A percentile compares a stretch with the other conserved stretches of the same genome.
These are phyloP conservation scores for Amphipoea lucens DNA, from an alignment of 2,888 invertebrate species.

Conservation along the genomic window DNA sequence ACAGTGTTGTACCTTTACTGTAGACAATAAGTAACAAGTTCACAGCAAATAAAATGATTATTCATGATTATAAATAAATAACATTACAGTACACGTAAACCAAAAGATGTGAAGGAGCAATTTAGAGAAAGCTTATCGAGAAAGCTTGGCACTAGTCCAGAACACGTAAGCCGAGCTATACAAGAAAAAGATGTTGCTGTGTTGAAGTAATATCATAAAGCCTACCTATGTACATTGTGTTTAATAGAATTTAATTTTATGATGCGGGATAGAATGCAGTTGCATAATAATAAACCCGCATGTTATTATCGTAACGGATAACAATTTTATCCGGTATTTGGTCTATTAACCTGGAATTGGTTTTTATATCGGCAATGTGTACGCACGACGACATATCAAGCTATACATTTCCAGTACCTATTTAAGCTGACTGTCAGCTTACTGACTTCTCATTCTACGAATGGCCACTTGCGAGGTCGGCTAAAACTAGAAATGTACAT, in stretches of 20 bases:
- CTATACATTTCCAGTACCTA: neutral
- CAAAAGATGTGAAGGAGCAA: conserved; percentile 43
- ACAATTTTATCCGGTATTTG: conserved; percentile 47
- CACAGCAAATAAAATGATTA: conserved; percentile 13
- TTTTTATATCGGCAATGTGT: conserved; percentile 5
- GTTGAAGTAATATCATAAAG: conserved; percentile 33
- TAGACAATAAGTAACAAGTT: neutral
- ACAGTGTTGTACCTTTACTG: neutral
- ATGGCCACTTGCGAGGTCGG: neutral
- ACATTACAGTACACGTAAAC: conserved; percentile 34
- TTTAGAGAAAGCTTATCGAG: conserved; percentile 63
- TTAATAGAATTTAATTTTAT: conserved; percentile 49
- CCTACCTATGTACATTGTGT: conserved; percentile 19
- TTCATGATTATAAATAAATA: conserved; percentile 23
- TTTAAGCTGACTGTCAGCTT: neutral
- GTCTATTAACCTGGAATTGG: conserved; percentile 46
- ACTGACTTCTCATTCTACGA: neutral
- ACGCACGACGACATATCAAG: neutral
- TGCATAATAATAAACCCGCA: conserved; percentile 60
- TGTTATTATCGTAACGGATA: conserved; percentile 38
- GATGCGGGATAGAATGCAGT: conserved; percentile 60
- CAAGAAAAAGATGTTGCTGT: conserved; percentile 21
- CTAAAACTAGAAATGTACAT: too few species aligned
- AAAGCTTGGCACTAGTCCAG: conserved; percentile 55
- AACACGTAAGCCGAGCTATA: conserved; percentile 41